Evolutionary conservation across 2,888 invertebrate species (phyloP), one percentile per base, ranked within the genome.

Genomic region (Ophion obscuratus): DNA sequence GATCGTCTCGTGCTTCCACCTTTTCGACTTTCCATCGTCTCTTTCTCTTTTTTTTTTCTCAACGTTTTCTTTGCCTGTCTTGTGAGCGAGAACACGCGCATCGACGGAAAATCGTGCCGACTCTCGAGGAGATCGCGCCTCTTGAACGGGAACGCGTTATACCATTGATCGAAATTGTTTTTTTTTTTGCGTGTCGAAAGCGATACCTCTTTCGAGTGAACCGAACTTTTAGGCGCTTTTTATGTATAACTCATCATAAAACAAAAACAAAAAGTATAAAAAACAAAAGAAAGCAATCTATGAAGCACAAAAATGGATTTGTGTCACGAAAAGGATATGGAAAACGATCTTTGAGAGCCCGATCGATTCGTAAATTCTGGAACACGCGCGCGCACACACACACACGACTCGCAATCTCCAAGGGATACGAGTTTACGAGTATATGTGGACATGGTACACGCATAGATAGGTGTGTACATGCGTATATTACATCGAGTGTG

Each of bases 401-500:
- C 53, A 53, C 17, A 53, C 47, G 9, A 40, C 27, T 70, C 70
- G 17, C 47, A 27, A 31, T 70, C 27, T 53, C 24, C 9, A n/a
- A 59, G 59, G 71, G 31, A 73, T 73, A 73, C 20, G 24, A 6
- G 20, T 61, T 61, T 20, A 24, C 2, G 61, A 5, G 24, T 61
- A 7, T 24, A 24, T 6, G 61, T 61, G 9, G n/a, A 24, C 6
- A 61, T 7, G 61, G 7, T 20, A 61, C 20, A 61, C 11, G 24
- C 20, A 24, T 61, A 24, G 61, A 61, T 7, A 59, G 2, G 24
- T 44, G 44, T 61, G 61, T 59, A 47, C 20, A 74, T 66, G 24
- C 36, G 44, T 67, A 59, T 73, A 36, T 57, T 66, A 75, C 57
- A 71, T 67, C 68, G 70, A 70, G 81, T 75, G 86, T 86, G 78